phyloP scores from a whole-genome alignment of 1,140 invertebrate genomes.

The Zaprionus africanus region DNA sequence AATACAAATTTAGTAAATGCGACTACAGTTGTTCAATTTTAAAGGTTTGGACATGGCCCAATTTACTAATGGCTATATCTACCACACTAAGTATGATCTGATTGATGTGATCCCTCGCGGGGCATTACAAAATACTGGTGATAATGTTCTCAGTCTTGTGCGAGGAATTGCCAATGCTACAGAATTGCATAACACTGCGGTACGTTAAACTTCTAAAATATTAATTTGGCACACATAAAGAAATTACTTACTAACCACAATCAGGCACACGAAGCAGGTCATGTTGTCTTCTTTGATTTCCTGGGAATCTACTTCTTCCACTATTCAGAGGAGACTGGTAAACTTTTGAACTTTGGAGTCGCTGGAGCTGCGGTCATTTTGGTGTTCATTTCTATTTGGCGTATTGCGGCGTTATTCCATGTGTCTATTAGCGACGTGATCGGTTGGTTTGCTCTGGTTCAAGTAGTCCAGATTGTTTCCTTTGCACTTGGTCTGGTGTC shows the following conservation, averaged over 20 bases:
- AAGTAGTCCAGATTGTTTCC: constrained; percentile 55
- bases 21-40: background rate
- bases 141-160: constrained; percentile 90
- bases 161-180: constrained; percentile 87
- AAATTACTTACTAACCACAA: constrained; percentile 75
- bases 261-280: constrained; percentile 77
- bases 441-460: constrained; percentile 53
- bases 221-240: constrained; percentile 57
- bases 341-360: constrained; percentile 86
- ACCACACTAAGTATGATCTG: constrained; percentile 94
- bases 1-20: background rate
- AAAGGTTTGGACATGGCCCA: constrained; percentile 93
- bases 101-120: constrained; percentile 90
- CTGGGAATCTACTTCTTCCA: constrained; percentile 89
- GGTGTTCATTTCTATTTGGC: constrained; percentile 81
- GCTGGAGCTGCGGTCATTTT: constrained; percentile 84
- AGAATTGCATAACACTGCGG: constrained; percentile 85
- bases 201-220: constrained; percentile 74
- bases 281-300: constrained; percentile 92
- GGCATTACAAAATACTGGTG: constrained; percentile 92
- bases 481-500: constrained; percentile 84
- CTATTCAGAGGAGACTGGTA: constrained; percentile 86
- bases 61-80: constrained; percentile 95
- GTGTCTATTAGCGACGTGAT: constrained; percentile 37
- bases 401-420: constrained; percentile 46